Percentiles rank a stretch among this genome's conserved stretches.
These are phyloP conservation scores for Phrynocephalus guinanensis DNA, from an alignment of 2,797 vertebrate genomes.

Conservation along the genomic window DNA sequence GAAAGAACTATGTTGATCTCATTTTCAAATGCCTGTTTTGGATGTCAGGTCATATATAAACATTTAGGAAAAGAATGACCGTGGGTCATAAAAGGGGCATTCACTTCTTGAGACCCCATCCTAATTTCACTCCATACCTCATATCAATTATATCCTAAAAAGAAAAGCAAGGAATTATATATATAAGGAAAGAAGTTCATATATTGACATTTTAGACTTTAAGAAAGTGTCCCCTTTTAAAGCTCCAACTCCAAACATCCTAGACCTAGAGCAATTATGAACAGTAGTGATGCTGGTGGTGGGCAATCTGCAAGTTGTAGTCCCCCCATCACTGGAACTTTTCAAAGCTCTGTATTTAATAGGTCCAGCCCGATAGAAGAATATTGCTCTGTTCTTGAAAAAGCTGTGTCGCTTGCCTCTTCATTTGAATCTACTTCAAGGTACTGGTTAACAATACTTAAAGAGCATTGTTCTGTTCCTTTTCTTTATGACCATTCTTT, in stretches of 20 bases:
- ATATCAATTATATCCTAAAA: too few species aligned
- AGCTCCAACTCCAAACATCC: not conserved
- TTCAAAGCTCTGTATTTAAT: not conserved
- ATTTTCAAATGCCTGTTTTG: not conserved
- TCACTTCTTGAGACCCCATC: too few species aligned
- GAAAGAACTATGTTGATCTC: not conserved
- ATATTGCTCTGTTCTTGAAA: not conserved
- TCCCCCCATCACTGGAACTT: not conserved
- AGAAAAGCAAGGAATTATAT: not conserved
- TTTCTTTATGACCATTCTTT: not conserved
- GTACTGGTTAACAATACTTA: not conserved
- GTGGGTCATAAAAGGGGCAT: too few species aligned
- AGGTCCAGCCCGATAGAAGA: not conserved
- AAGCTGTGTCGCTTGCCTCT: not conserved
- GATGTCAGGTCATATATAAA: not conserved
- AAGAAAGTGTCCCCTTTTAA: not conserved
- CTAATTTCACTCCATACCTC: too few species aligned
- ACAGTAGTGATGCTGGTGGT: too few species aligned
- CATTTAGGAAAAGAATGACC: not conserved
- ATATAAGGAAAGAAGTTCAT: not conserved
- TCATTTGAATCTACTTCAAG: not conserved
- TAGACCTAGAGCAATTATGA: too few species aligned
- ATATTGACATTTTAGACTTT: not conserved
- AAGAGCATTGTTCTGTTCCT: too few species aligned
- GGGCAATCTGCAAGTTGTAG: not conserved